These are phyloP conservation scores for Piprites chloris DNA, from an alignment of 2,113 vertebrate genomes.

Conservation along the genomic window DNA sequence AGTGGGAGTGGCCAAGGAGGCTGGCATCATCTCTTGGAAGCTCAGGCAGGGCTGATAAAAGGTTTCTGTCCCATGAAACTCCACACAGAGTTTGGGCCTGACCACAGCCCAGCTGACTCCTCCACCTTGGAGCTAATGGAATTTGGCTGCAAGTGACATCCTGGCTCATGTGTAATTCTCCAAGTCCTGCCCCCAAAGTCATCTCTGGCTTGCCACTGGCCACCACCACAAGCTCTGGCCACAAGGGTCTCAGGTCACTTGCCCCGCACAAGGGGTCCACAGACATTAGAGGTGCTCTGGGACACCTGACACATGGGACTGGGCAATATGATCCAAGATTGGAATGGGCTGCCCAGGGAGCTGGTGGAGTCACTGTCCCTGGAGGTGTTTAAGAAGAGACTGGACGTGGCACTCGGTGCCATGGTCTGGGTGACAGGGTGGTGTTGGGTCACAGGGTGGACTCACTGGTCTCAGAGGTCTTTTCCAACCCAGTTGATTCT, in stretches of 20 bases:
- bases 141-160: rapidly evolving
- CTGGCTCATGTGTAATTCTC: rapidly evolving
- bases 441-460: too few relatives aligned
- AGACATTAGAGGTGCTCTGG: neutral
- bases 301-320: neutral
- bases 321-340: neutral
- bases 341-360: too few relatives aligned
- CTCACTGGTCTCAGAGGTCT: too few relatives aligned
- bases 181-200: neutral
- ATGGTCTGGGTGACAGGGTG: too few relatives aligned
- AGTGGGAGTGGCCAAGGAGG: neutral
- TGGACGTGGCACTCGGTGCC: too few relatives aligned
- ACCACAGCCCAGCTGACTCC: neutral
- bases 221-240: neutral
- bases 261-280: neutral
- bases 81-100: neutral
- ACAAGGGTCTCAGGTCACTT: neutral
- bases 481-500: too few relatives aligned
- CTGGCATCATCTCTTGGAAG: neutral
- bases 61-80: neutral
- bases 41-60: neutral
- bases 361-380: too few relatives aligned
- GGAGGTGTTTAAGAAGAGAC: too few relatives aligned
- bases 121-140: neutral
- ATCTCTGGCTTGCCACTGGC: neutral